These are phyloP conservation scores for Cantharis rufa DNA, from an alignment of 2,888 invertebrate species.

Conservation along the genomic window DNA sequence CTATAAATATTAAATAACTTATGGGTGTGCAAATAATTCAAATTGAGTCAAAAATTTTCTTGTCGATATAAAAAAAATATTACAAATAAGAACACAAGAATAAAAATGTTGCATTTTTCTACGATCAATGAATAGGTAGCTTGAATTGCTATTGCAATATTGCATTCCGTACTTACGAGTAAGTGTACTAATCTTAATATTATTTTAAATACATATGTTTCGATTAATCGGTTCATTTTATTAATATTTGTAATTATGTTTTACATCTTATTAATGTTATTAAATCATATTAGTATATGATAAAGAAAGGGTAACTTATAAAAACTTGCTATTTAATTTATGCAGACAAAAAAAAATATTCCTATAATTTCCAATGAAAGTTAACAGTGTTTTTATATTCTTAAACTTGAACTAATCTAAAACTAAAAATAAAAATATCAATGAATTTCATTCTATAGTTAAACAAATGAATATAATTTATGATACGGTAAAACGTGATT, in stretches of 20 bases:
- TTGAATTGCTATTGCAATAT: too few species aligned
- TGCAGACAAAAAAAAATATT: not conserved
- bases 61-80: not conserved
- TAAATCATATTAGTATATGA: too few species aligned
- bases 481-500: slow-evolving; percentile 44
- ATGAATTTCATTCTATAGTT: not conserved
- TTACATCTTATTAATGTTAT: too few species aligned
- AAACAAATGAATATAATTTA: slow-evolving; percentile 46
- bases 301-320: not conserved
- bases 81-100: not conserved
- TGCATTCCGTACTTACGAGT: too few species aligned
- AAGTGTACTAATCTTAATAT: too few species aligned
- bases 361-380: not conserved
- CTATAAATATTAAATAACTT: not conserved
- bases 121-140: not conserved
- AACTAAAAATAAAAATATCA: not conserved
- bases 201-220: too few species aligned
- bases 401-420: not conserved
- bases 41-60: not conserved
- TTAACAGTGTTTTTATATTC: not conserved
- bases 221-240: too few species aligned
- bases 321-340: not conserved
- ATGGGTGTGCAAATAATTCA: not conserved
- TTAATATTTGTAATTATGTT: too few species aligned
- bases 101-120: not conserved